Evolutionary conservation across 2,888 invertebrate species (phyloP).

Genomic region (Hemicrepidius hirtus): DNA sequence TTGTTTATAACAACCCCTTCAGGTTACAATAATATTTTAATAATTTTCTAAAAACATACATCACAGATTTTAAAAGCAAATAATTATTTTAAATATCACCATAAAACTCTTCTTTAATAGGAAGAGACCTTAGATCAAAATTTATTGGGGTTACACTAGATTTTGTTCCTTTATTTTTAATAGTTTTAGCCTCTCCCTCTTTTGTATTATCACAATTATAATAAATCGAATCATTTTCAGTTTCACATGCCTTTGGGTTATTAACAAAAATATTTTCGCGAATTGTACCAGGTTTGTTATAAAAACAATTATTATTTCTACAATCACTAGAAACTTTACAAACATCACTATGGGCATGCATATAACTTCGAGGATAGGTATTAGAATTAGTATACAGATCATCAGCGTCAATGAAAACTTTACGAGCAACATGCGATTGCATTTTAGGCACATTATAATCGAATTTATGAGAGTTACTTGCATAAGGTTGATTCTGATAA

Average conservation of each 20-base stretch:
- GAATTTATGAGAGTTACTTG: conserved; percentile 67
- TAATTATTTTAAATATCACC: conserved; percentile 55
- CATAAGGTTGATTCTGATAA: conserved; percentile 66
- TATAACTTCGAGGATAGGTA: conserved; percentile 4
- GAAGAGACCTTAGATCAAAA: conserved; percentile 49
- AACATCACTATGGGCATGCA: conserved; percentile 25
- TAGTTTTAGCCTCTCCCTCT: neutral
- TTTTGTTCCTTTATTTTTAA: neutral
- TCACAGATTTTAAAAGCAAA: no score
- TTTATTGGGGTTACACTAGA: conserved; percentile 34
- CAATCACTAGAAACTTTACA: neutral
- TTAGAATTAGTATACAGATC: conserved; percentile 34
- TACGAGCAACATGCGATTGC: conserved; percentile 25
- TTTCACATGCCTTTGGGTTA: no score
- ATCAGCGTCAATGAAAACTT: conserved; percentile 11
- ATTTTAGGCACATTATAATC: conserved; percentile 43
- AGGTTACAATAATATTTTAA: no score
- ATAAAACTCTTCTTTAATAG: conserved; percentile 54
- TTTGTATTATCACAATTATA: neutral
- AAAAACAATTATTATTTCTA: conserved; percentile 21
- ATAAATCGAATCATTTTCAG: neutral
- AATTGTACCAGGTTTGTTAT: conserved; percentile 11
- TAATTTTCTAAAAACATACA: no score
- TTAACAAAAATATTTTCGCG: neutral
- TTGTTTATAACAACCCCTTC: no score